Evolutionary conservation across 2,888 invertebrate genomes (phyloP), one percentile per base, ranked within the genome.

Genomic region (Melanchra persicariae): DNA sequence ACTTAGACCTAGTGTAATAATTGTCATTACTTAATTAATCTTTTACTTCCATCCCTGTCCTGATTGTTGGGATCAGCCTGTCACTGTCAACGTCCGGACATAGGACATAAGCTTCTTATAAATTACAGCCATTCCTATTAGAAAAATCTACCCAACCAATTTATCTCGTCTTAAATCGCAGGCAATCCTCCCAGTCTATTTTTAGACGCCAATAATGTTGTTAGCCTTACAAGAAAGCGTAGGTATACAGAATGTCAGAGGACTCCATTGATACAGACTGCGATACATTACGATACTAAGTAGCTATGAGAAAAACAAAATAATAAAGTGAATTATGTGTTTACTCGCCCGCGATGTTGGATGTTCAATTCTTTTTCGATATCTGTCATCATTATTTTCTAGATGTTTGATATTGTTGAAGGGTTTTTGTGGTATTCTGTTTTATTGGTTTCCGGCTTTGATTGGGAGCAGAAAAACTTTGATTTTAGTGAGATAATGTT

Each of bases 261-360:
- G 12, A 55, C 43, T 49, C 64, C 61, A 69, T 74, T 78, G 68
- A 64, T 61, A 64, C 34, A 37, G 22, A 45, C 26, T 10, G 43
- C 77, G n/a, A 75, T 76, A 63, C 63, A 61, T 73, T 59, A 74
- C 22, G 1, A 43, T 40, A 49, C 15, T 57, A 65, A 60, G 51
- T 64, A 64, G 47, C 67, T 59, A 54, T 70, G 54, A 70, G 68
- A 76, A 70, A 72, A 83, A 84, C 74, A 81, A 71, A 79, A 82
- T 69, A 83, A 73, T 69, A 79, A 58, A 30, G 45, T 84, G 76
- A 84, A 79, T 84, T 74, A 83, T 84, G 70, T 78, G 82, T 81
- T 83, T 78, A 69, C 70, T 45, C 22, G 22, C 24, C 54, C 45
- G 10, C 64, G n/a, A 57, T 63, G 49, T 64, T 71, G 49, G 22